Percentiles rank a stretch among this genome's conserved stretches.
Evolutionary conservation across 2,113 vertebrate genomes (phyloP).

Genomic region (Pandion haliaetus): DNA sequence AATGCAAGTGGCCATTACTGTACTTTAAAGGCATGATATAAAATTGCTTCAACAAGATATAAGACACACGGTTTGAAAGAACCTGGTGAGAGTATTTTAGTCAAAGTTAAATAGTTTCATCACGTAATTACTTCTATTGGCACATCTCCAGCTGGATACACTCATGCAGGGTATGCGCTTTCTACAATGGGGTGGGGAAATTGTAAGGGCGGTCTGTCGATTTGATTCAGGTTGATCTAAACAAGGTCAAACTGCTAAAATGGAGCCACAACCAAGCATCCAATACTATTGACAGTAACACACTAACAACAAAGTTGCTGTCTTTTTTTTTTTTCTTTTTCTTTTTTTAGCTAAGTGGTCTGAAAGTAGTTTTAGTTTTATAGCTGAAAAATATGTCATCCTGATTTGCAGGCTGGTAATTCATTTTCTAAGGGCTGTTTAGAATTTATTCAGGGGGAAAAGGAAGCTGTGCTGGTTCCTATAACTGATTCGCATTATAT

Average conservation of each 20-base stretch:
- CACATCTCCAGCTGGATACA: slow-evolving; percentile 76
- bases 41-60: slow-evolving; percentile 84
- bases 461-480: slow-evolving; percentile 66
- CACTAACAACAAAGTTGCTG: slow-evolving; percentile 40
- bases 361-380: slow-evolving; percentile 72
- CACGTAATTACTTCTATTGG: slow-evolving; percentile 82
- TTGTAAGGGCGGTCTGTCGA: slow-evolving; percentile 48
- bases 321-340: not conserved
- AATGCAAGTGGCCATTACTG: slow-evolving; percentile 85
- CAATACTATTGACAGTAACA: slow-evolving; percentile 47
- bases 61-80: slow-evolving; percentile 82
- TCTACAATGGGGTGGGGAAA: slow-evolving; percentile 50
- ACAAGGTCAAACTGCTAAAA: slow-evolving; percentile 73
- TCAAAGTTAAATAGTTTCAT: slow-evolving; percentile 85
- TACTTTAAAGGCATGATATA: slow-evolving; percentile 85
- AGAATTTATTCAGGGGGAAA: slow-evolving; percentile 74
- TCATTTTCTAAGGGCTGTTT: slow-evolving; percentile 77
- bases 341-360: slow-evolving; percentile 47
- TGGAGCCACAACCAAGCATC: slow-evolving; percentile 54
- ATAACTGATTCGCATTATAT: slow-evolving; percentile 63
- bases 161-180: slow-evolving; percentile 52
- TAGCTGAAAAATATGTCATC: slow-evolving; percentile 66
- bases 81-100: slow-evolving; percentile 85
- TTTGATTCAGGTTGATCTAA: slow-evolving; percentile 56
- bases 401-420: slow-evolving; percentile 71